Conservation (phyloP, 2,888 invertebrate genomes). For the Eilema caniola region DNA sequence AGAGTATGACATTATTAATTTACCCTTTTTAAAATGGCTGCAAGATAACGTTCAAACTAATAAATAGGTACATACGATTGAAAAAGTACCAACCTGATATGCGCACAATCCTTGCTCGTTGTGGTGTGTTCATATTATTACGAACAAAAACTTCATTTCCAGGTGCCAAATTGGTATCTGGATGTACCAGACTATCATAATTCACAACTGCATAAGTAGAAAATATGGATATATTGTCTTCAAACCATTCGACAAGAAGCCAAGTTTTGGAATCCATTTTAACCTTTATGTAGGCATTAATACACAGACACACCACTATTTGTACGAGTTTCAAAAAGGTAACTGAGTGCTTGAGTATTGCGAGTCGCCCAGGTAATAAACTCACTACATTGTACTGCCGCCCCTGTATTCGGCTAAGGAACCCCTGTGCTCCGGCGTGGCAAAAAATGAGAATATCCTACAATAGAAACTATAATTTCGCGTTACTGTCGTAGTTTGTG, state of each 20-base stretch:
- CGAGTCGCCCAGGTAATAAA: constrained; percentile 53
- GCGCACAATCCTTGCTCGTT: constrained; percentile 64
- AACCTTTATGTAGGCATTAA: background rate
- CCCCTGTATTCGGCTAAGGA: constrained; percentile 39
- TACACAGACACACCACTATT: constrained; percentile 21
- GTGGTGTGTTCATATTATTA: constrained; percentile 48
- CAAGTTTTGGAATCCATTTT: constrained; percentile 65
- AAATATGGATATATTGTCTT: constrained; percentile 58
- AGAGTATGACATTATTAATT: no score
- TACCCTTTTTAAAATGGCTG: no score
- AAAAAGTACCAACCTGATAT: constrained; percentile 60
- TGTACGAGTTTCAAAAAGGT: constrained; percentile 34
- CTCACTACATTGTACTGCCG: constrained; percentile 45
- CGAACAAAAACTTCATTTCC: constrained; percentile 63
- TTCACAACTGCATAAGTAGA: constrained; percentile 67
- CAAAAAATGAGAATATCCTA: constrained; percentile 39
- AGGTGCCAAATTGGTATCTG: constrained; percentile 56
- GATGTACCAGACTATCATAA: constrained; percentile 52
- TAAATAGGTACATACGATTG: background rate
- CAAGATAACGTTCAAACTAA: background rate
- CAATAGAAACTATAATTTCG: constrained; percentile 27
- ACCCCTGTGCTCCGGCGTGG: constrained; percentile 20
- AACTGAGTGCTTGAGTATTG: constrained; percentile 34
- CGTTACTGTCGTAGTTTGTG: background rate
- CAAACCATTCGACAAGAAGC: constrained; percentile 74